Base-by-base conservation (phyloP, 2,888 invertebrate genomes). In the Fragum fragum region DNA sequence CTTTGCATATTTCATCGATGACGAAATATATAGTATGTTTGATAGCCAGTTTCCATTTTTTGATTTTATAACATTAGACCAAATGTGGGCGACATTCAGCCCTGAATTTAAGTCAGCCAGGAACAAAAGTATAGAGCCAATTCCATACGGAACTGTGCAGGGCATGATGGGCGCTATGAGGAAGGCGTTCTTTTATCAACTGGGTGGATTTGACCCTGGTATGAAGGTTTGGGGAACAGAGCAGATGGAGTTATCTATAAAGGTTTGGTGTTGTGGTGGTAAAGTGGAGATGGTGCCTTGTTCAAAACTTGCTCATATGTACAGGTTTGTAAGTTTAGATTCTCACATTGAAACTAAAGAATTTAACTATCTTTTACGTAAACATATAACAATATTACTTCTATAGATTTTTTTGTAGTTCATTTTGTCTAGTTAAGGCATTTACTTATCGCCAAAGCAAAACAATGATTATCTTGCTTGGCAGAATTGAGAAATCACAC, bases 251-350 rank as follows among this genome's bases (percentile, higher is more conserved):
- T 52, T 85, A 55, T 85, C 83, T 2, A 61, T 81, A 7, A 85
- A 87, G 72, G 77, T 86, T 1, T 87, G 87, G 85, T 61, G 81
- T 57, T 88, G 88, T 76, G 88, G 88, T 0, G 88, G 85, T 18
- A 73, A 63, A 16, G 82, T 88, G 9, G 82, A 85, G 72, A 81
- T 84, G 81, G 23, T 85, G n/a, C 88, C 85, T 0, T 88, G 88
- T 63, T 88, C 87, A 0, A 80, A 76, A 39, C 77, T 83, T 7
- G 87, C 80, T 0, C 88, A 88, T 69, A 26, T 88, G 59, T 88
- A 88, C 70, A 59, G 85, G 73, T 73, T 55, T 11, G 70, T 53
- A 5, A n/a, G n/a, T n/a, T n/a, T n/a, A n/a, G n/a, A n/a, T n/a
- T n/a, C n/a, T n/a, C n/a, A n/a, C n/a, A n/a, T n/a, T n/a, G n/a